Evolutionary conservation across 2,113 vertebrate species (phyloP).

Genomic region (Zapus hudsonius): DNA sequence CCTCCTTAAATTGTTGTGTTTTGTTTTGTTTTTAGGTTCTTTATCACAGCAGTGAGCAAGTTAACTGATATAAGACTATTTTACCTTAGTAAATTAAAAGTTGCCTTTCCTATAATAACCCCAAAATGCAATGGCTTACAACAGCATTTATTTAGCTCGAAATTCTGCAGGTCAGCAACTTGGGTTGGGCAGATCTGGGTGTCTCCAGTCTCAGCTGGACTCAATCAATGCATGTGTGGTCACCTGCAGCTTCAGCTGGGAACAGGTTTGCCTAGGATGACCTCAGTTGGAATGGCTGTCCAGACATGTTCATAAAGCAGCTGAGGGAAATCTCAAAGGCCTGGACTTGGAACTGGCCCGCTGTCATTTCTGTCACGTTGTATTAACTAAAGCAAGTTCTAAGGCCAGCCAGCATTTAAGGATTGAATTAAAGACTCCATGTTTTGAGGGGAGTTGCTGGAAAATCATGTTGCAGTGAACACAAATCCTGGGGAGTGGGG

Average conservation of each 20-base stretch:
- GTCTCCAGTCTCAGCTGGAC: neutral
- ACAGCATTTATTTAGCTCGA: slow-evolving; percentile 5
- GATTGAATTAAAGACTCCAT: neutral
- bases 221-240: neutral
- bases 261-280: slow-evolving; percentile 12
- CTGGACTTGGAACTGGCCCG: neutral
- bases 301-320: slow-evolving; percentile 22
- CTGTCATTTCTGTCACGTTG: neutral
- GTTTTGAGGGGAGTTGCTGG: neutral
- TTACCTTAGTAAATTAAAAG: neutral
- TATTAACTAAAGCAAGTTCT: slow-evolving; percentile 8
- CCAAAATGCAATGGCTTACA: neutral
- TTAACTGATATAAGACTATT: no score
- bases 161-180: neutral
- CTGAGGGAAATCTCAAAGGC: neutral
- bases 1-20: no score
- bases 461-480: slow-evolving; percentile 6
- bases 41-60: neutral
- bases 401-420: slow-evolving; percentile 9
- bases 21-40: no score
- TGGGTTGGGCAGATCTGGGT: neutral
- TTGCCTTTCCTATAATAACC: neutral
- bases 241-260: slow-evolving; percentile 16
- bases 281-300: slow-evolving; percentile 43
- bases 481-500: neutral